These are phyloP conservation scores for Hippocampus comes DNA, from an alignment of 2,113 vertebrate genomes.

Conservation along the genomic window DNA sequence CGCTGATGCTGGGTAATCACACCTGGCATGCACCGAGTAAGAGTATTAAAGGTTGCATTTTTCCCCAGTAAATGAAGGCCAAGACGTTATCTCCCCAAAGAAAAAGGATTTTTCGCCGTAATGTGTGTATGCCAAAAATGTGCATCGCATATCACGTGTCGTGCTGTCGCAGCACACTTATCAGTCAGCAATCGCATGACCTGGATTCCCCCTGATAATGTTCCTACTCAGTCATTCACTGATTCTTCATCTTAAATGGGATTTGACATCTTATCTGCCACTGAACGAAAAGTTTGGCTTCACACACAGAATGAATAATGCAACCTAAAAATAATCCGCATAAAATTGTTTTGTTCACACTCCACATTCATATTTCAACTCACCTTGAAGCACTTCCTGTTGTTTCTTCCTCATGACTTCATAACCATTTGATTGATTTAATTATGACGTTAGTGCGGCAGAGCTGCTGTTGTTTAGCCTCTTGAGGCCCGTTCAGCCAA, in stretches of 20 bases:
- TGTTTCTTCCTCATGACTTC: conserved; percentile 22
- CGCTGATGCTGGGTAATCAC: conserved; percentile 32
- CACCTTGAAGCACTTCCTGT: conserved; percentile 32
- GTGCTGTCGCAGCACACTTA: conserved; percentile 33
- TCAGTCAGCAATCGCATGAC: conserved; percentile 45
- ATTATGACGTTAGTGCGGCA: conserved; percentile 34
- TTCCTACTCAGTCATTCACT: conserved; percentile 38
- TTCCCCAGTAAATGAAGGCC: conserved; percentile 32
- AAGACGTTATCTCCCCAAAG: conserved; percentile 1
- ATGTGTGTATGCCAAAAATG: conserved; percentile 28
- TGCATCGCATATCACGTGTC: conserved; percentile 27
- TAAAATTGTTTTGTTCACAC: conserved; percentile 36
- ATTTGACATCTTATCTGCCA: conserved; percentile 57
- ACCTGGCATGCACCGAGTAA: conserved; percentile 32
- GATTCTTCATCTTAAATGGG: conserved; percentile 42
- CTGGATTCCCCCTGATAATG: conserved; percentile 40
- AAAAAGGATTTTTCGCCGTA: conserved; percentile 10
- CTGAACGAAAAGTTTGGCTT: conserved; percentile 39
- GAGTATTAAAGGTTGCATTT: conserved; percentile 39
- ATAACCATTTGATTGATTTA: conserved; percentile 49
- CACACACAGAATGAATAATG: conserved; percentile 48
- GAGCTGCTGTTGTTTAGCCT: conserved; percentile 20
- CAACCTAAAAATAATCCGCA: conserved; percentile 37
- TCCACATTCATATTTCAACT: conserved; percentile 32
- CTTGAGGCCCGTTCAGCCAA: conserved; percentile 28